Percentiles rank a stretch among this genome's conserved stretches.
Evolutionary conservation across 1,140 invertebrate species (phyloP).

Genomic region (Saxidomus purpurata): DNA sequence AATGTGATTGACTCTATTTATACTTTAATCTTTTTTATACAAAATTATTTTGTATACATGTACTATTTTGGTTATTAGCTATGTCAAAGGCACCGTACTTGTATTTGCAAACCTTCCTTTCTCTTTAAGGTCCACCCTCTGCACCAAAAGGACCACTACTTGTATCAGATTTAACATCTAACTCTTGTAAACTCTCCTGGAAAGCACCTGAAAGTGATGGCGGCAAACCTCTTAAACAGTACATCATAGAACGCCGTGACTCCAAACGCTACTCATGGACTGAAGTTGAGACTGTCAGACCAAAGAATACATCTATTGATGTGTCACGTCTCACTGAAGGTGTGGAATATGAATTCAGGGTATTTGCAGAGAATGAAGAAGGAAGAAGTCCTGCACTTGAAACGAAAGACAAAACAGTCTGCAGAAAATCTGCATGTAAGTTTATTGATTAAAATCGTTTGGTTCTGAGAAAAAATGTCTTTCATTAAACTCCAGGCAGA

Average conservation of each 20-base stretch:
- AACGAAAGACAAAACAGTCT: slow-evolving; percentile 87
- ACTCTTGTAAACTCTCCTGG: slow-evolving; percentile 98
- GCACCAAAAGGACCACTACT: slow-evolving; percentile 90
- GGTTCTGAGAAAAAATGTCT: too few species aligned
- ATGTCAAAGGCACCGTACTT: too few species aligned
- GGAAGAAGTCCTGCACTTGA: slow-evolving; percentile 94
- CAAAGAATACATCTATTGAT: slow-evolving; percentile 84
- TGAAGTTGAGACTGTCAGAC: slow-evolving; percentile 76
- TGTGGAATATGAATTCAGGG: slow-evolving; percentile 95
- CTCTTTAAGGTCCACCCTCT: slow-evolving; percentile 82
- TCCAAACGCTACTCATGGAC: slow-evolving; percentile 80
- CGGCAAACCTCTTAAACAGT: slow-evolving; percentile 97
- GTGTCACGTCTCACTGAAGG: slow-evolving; percentile 96
- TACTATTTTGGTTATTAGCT: too few species aligned
- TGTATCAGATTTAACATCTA: slow-evolving; percentile 96
- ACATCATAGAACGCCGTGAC: slow-evolving; percentile 95
- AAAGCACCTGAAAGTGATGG: slow-evolving; percentile 96
- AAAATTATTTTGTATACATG: too few species aligned
- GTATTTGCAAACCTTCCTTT: too few species aligned
- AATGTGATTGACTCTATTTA: too few species aligned
- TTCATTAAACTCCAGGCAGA: too few species aligned
- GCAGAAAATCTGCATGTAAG: slow-evolving; percentile 80
- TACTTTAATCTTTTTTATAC: too few species aligned
- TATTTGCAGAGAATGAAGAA: slow-evolving; percentile 96
- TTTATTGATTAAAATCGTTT: too few species aligned